These are phyloP conservation scores for Cataglyphis hispanica DNA, from an alignment of 1,140 invertebrate species.

Conservation along the genomic window DNA sequence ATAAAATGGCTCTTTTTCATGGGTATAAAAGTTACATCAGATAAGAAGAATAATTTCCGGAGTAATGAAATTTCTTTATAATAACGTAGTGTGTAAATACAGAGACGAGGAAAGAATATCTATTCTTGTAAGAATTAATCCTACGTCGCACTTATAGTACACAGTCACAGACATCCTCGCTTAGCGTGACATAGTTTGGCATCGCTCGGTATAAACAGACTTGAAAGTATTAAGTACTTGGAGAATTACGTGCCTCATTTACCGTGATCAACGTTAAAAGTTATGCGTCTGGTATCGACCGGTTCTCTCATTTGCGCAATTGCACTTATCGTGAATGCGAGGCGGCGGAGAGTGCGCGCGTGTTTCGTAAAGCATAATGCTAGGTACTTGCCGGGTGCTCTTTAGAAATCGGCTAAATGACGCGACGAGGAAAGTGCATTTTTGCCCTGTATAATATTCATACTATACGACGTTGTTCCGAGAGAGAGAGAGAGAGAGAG, in stretches of 20 bases:
- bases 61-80: slow-evolving; percentile 31
- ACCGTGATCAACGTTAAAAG: slow-evolving; percentile 34
- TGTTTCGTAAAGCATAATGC: slow-evolving; percentile 29
- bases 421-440: slow-evolving; percentile 57
- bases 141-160: neutral
- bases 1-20: neutral
- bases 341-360: neutral
- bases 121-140: neutral
- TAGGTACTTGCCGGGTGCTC: slow-evolving; percentile 31
- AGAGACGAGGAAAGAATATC: neutral
- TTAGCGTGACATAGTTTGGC: neutral
- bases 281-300: slow-evolving; percentile 31
- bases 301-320: slow-evolving; percentile 46
- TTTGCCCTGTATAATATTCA: slow-evolving; percentile 58
- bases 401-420: slow-evolving; percentile 54
- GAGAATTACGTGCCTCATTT: slow-evolving; percentile 33
- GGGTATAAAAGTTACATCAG: slow-evolving; percentile 28
- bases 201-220: slow-evolving; percentile 28
- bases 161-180: neutral
- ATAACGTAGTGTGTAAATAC: neutral
- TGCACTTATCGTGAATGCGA: slow-evolving; percentile 45
- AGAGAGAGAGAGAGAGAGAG: neutral
- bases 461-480: slow-evolving; percentile 32
- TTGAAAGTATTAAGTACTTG: neutral
- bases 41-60: neutral